A percentile compares a stretch with the other conserved stretches of the same genome.
Evolutionary conservation across 2,113 vertebrate species (phyloP).

Genomic region (Gallinago media): DNA sequence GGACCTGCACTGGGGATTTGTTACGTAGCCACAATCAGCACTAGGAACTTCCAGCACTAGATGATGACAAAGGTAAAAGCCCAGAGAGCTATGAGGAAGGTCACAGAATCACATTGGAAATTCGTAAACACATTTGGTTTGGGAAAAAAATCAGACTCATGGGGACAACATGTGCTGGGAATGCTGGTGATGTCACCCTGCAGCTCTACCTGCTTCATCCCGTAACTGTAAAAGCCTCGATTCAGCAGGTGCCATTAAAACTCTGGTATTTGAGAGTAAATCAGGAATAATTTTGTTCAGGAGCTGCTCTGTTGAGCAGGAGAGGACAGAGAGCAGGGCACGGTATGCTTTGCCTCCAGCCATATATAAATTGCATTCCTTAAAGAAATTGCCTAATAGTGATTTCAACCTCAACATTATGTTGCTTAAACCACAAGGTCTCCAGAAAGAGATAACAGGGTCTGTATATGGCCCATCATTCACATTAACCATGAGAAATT

Average conservation of each 20-base stretch:
- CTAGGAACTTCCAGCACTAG: background rate
- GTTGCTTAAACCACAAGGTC: background rate
- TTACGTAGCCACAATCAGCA: background rate
- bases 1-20: background rate
- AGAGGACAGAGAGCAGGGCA: background rate
- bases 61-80: background rate
- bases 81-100: background rate
- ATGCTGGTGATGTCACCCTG: background rate
- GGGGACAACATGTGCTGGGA: background rate
- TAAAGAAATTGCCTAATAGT: background rate
- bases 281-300: background rate
- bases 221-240: background rate
- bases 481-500: background rate
- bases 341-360: background rate
- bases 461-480: background rate
- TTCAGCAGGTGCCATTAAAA: background rate
- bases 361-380: background rate
- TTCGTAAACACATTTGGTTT: background rate
- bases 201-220: background rate
- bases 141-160: background rate
- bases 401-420: background rate
- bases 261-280: background rate
- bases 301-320: background rate
- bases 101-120: background rate
- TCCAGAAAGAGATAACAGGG: background rate